A percentile compares a stretch with the other conserved stretches of the same genome.
These are phyloP conservation scores for Crotalus helleri DNA, from an alignment of 2,113 vertebrate genomes.

Conservation along the genomic window DNA sequence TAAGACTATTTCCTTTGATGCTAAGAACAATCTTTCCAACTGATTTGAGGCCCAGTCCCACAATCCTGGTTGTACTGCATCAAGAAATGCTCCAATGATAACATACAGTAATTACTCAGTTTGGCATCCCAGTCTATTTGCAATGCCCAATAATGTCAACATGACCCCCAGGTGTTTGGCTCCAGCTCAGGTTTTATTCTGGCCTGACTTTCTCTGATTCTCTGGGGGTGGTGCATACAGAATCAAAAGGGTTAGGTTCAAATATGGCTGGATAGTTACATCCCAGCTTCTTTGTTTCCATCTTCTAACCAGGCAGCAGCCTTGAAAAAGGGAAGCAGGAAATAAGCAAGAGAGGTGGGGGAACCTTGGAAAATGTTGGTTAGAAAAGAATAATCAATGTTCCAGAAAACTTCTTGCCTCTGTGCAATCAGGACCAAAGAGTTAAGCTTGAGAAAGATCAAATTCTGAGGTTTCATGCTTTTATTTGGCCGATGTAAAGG, in stretches of 20 bases:
- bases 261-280: constrained; percentile 52
- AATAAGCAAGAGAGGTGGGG: constrained; percentile 52
- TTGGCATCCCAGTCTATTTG: constrained; percentile 65
- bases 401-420: constrained; percentile 30
- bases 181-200: constrained; percentile 60
- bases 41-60: constrained; percentile 49
- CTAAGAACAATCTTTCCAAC: constrained; percentile 60
- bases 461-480: constrained; percentile 3
- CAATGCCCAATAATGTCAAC: constrained; percentile 61
- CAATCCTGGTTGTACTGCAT: constrained; percentile 46
- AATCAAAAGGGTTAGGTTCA: constrained; percentile 53
- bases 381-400: constrained; percentile 56
- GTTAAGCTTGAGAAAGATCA: background rate
- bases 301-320: constrained; percentile 62
- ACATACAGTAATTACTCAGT: constrained; percentile 57
- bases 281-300: constrained; percentile 53
- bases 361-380: constrained; percentile 33
- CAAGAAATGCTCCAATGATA: constrained; percentile 46
- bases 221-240: constrained; percentile 59
- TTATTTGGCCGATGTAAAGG: fast-evolving
- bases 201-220: constrained; percentile 43
- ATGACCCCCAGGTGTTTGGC: constrained; percentile 60
- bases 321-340: constrained; percentile 53
- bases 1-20: constrained; percentile 53
- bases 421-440: background rate